Evolutionary conservation across 2,888 invertebrate species (phyloP).

Genomic region (Plebejus anna): DNA sequence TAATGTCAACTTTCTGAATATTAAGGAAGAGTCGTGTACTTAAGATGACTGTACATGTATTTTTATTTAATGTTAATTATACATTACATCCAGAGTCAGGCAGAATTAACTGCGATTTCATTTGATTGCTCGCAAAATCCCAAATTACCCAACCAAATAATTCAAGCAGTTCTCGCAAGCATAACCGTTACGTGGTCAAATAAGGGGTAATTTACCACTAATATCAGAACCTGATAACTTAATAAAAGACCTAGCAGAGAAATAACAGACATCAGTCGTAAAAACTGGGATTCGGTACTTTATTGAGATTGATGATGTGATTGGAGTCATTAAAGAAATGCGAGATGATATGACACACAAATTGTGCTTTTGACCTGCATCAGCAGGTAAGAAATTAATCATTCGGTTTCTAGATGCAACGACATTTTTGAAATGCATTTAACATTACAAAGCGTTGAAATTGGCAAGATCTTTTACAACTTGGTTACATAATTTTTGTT

Average conservation of each 20-base stretch:
- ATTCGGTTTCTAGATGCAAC: neutral
- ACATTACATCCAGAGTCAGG: neutral
- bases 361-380: neutral
- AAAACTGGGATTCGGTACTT: slow-evolving; percentile 35
- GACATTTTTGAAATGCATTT: neutral
- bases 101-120: slow-evolving; percentile 12
- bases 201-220: slow-evolving; percentile 28
- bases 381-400: neutral
- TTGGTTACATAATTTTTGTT: neutral
- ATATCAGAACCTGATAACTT: slow-evolving; percentile 38
- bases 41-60: neutral
- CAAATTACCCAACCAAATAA: slow-evolving; percentile 27
- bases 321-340: slow-evolving; percentile 4
- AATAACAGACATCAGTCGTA: slow-evolving; percentile 40
- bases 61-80: neutral
- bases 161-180: slow-evolving; percentile 20
- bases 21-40: neutral
- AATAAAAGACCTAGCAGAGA: slow-evolving; percentile 39
- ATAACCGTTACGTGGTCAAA: slow-evolving; percentile 28
- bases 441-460: too few species aligned
- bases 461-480: too few species aligned
- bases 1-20: neutral
- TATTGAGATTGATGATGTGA: slow-evolving; percentile 23
- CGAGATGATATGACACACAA: neutral
- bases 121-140: slow-evolving; percentile 18